phyloP scores from a whole-genome alignment of 2,113 vertebrate genomes.

The Osmerus mordax region DNA sequence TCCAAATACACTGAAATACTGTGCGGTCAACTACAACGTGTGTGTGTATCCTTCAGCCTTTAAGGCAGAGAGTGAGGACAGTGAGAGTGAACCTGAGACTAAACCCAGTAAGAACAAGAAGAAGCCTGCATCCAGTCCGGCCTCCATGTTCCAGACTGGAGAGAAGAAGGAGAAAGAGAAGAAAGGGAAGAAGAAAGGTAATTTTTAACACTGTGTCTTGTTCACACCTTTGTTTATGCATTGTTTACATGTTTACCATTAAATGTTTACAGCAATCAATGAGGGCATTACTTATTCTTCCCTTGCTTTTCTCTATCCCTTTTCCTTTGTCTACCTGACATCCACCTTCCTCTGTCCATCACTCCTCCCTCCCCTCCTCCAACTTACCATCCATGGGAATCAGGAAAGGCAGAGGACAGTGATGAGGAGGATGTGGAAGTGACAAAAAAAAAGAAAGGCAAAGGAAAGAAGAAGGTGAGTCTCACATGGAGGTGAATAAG shows the following conservation, averaged over 20 bases:
- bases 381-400: not conserved
- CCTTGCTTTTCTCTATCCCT: not conserved
- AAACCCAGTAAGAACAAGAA: conserved; percentile 75
- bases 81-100: conserved; percentile 64
- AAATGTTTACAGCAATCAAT: too few species aligned
- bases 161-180: conserved; percentile 54
- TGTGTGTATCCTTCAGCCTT: conserved; percentile 40
- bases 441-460: conserved; percentile 81
- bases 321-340: not conserved
- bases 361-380: not conserved
- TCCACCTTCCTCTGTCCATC: not conserved
- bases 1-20: too few species aligned
- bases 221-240: not conserved
- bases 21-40: too few species aligned
- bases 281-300: not conserved
- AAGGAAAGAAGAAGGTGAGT: conserved; percentile 49
- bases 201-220: not conserved
- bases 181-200: conserved; percentile 74
- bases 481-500: too few species aligned
- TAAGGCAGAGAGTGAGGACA: conserved; percentile 75
- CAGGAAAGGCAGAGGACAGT: conserved; percentile 69
- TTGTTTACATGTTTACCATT: too few species aligned
- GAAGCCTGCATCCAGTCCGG: conserved; percentile 52
- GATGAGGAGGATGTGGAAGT: conserved; percentile 80
- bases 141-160: conserved; percentile 68